These are phyloP conservation scores for Choristoneura fumiferana DNA, from an alignment of 1,140 invertebrate genomes.

Conservation along the genomic window DNA sequence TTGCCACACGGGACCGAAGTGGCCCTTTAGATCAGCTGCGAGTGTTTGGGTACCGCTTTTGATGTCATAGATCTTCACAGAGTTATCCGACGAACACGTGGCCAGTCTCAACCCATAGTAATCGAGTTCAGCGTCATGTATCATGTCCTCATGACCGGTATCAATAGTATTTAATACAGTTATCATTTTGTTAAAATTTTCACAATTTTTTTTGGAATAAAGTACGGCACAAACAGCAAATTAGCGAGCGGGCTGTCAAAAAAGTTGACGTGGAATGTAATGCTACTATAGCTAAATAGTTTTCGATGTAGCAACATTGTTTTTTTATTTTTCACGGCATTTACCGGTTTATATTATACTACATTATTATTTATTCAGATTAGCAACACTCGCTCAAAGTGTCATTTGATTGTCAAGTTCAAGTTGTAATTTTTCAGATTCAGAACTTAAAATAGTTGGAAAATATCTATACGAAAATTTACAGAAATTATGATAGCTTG, in stretches of 20 bases:
- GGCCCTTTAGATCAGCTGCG: constrained; percentile 95
- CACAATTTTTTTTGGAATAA: constrained; percentile 25
- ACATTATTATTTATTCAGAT: not conserved
- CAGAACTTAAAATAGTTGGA: constrained; percentile 30
- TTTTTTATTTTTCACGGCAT: not conserved
- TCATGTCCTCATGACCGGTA: constrained; percentile 99
- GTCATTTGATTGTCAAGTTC: constrained; percentile 28
- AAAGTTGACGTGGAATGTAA: constrained; percentile 65
- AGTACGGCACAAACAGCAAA: constrained; percentile 23
- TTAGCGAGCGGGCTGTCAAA: constrained; percentile 22
- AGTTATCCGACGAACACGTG: constrained; percentile 98
- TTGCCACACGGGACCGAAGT: constrained; percentile 99
- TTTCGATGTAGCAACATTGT: not conserved
- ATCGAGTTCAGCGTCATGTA: constrained; percentile 99
- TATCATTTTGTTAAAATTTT: constrained; percentile 84
- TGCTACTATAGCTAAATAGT: constrained; percentile 28
- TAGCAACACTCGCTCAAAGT: constrained; percentile 22
- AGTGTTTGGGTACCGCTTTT: constrained; percentile 93
- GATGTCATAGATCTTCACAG: constrained; percentile 98
- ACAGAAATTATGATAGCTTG: constrained; percentile 52
- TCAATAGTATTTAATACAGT: constrained; percentile 95
- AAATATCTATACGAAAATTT: constrained; percentile 70
- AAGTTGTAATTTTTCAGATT: constrained; percentile 25
- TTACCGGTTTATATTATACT: not conserved
- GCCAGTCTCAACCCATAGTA: constrained; percentile 97